phyloP scores from a whole-genome alignment of 1,140 invertebrate species.

The Hyles euphorbiae region DNA sequence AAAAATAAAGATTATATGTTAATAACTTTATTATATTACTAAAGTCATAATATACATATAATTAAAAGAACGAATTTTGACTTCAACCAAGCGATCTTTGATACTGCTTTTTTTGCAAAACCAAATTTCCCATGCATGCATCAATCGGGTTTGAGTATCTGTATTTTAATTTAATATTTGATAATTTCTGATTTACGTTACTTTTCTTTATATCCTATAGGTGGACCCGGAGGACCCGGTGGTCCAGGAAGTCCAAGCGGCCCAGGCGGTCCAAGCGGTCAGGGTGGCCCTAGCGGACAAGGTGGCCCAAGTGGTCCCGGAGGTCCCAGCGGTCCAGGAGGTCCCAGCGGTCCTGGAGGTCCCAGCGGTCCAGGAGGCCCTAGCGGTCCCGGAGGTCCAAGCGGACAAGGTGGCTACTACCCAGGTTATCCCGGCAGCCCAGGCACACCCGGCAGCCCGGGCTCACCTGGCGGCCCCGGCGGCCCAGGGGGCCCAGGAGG shows the following conservation, averaged over 20 bases:
- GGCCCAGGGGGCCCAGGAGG: conserved; percentile 8
- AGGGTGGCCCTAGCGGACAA: conserved; percentile 23
- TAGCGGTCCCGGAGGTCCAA: not conserved
- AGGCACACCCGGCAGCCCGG: conserved; percentile 22
- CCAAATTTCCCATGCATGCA: too few species aligned
- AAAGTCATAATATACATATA: too few species aligned
- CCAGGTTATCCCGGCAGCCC: conserved; percentile 26
- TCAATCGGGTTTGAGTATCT: not conserved
- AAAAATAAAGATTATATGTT: too few species aligned
- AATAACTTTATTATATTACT: too few species aligned
- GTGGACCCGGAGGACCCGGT: conserved; percentile 13
- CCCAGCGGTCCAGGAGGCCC: too few species aligned
- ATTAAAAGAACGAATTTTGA: too few species aligned
- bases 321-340: not conserved
- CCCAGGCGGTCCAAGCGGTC: conserved; percentile 23
- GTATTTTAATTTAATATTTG: not conserved
- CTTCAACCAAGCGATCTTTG: too few species aligned
- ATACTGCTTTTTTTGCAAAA: too few species aligned
- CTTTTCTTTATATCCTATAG: not conserved
- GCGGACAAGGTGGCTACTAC: conserved; percentile 18
- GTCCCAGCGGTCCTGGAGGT: too few species aligned
- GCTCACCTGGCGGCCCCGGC: conserved; percentile 29
- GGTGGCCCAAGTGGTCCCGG: conserved; percentile 21
- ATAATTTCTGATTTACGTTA: not conserved
- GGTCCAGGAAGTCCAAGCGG: conserved; percentile 13